Conservation (phyloP, 2,888 invertebrate species). For the Steinernema scapterisci region DNA sequence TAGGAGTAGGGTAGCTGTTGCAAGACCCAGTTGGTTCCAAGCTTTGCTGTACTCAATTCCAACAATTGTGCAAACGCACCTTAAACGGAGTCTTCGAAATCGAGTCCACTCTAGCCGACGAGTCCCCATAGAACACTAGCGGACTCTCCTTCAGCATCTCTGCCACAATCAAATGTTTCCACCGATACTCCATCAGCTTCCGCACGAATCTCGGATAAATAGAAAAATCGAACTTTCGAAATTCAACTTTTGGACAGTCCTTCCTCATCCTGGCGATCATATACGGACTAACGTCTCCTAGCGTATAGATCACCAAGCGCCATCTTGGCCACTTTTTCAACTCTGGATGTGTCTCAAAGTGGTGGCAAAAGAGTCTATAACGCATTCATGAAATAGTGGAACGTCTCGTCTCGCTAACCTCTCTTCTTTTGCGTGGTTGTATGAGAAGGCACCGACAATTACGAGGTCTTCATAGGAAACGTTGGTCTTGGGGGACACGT, state of each 20-base stretch:
- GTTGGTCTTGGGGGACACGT: not conserved
- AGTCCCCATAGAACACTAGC: not conserved
- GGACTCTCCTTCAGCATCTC: slow-evolving; percentile 5
- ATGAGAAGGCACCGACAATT: not conserved
- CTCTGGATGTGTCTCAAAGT: not conserved
- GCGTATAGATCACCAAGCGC: not conserved
- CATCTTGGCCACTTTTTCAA: not conserved
- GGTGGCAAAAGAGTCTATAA: not conserved
- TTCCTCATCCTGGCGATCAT: not conserved
- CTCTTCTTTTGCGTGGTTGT: not conserved
- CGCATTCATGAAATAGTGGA: not conserved
- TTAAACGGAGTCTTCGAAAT: not conserved
- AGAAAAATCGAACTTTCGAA: not conserved
- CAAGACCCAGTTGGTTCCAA: no score
- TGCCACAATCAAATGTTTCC: not conserved
- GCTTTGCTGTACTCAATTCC: no score
- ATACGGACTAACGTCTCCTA: not conserved
- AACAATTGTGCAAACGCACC: no score
- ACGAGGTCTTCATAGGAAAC: not conserved
- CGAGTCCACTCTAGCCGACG: not conserved
- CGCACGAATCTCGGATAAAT: not conserved
- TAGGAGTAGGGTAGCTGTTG: no score
- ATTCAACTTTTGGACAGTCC: not conserved
- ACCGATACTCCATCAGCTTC: not conserved
- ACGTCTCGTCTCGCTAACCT: not conserved